Conservation (phyloP, 2,888 invertebrate species). For the Cordylochernes scorpioides region DNA sequence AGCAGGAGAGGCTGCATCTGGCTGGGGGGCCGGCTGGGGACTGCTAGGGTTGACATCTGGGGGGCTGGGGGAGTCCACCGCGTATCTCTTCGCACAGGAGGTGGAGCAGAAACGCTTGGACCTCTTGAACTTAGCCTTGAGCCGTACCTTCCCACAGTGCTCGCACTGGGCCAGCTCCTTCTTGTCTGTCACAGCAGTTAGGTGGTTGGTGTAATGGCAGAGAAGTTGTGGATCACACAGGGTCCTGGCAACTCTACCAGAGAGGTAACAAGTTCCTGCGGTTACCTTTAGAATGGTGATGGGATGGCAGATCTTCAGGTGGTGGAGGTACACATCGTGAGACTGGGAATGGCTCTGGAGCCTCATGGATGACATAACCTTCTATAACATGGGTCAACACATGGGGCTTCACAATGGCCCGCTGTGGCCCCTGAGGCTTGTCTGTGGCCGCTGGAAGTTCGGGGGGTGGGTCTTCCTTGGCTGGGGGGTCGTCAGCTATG, state of each 20-base stretch:
- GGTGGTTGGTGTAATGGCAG: background rate
- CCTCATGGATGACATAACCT: slow-evolving; percentile 86
- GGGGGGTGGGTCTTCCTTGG: background rate
- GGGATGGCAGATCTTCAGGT: too few species aligned
- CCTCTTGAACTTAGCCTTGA: slow-evolving; percentile 38
- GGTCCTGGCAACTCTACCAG: slow-evolving; percentile 13
- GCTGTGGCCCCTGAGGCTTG: slow-evolving; percentile 11
- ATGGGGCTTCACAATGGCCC: slow-evolving; percentile 26
- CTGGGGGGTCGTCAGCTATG: background rate
- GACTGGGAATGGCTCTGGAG: slow-evolving; percentile 27
- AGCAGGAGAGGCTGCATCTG: background rate
- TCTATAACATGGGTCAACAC: slow-evolving; percentile 87
- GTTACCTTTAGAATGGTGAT: too few species aligned
- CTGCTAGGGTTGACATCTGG: background rate
- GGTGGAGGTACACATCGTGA: too few species aligned
- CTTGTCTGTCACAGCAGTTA: background rate
- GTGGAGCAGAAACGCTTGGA: slow-evolving; percentile 47
- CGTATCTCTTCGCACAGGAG: slow-evolving; percentile 38
- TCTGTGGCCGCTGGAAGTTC: background rate
- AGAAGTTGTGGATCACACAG: background rate
- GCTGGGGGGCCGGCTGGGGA: background rate
- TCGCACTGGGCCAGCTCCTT: slow-evolving; percentile 29
- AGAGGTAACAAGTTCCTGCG: too few species aligned
- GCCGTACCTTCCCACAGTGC: slow-evolving; percentile 39
- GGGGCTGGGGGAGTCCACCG: slow-evolving; percentile 21